Evolutionary conservation across 2,888 invertebrate species (phyloP).

Genomic region (Hirudinaria manillensis): DNA sequence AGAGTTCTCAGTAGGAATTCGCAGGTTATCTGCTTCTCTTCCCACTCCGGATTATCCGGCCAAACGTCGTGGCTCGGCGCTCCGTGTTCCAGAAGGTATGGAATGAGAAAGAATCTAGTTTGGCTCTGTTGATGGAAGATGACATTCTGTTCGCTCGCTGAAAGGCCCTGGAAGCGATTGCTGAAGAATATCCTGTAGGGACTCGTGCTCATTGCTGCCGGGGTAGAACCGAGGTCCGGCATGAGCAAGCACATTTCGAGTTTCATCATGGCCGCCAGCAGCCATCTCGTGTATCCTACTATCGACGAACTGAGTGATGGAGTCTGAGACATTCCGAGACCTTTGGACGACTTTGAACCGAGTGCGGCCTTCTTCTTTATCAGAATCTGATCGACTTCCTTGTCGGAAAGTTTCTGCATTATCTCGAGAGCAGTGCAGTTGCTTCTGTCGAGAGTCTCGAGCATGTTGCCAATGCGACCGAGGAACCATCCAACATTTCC

Average conservation of each 20-base stretch:
- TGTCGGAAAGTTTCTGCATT: conserved; percentile 35
- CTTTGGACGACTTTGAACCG: background rate
- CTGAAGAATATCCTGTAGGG: conserved; percentile 27
- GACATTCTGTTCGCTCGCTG: conserved; percentile 1
- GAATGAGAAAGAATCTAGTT: conserved; percentile 36
- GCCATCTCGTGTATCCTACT: conserved; percentile 38
- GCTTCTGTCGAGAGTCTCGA: conserved; percentile 36
- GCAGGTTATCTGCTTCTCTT: conserved; percentile 42
- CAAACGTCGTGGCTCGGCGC: conserved; percentile 40
- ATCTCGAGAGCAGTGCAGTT: conserved; percentile 33
- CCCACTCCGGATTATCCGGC: conserved; percentile 43
- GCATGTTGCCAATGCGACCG: conserved; percentile 34
- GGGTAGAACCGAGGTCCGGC: conserved; percentile 22
- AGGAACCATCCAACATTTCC: conserved; percentile 41
- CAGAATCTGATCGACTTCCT: conserved; percentile 38
- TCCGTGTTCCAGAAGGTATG: conserved; percentile 40
- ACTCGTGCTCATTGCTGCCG: conserved; percentile 11
- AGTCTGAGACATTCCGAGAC: conserved; percentile 7
- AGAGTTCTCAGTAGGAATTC: conserved; percentile 38
- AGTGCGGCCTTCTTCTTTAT: conserved; percentile 25
- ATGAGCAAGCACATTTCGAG: conserved; percentile 40
- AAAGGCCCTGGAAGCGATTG: background rate
- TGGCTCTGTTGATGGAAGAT: conserved; percentile 12
- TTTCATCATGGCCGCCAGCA: conserved; percentile 39
- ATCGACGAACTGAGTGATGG: background rate